Percentiles rank a stretch among this genome's conserved stretches.
Evolutionary conservation across 2,113 vertebrate genomes (phyloP).

Genomic region (Ia io): DNA sequence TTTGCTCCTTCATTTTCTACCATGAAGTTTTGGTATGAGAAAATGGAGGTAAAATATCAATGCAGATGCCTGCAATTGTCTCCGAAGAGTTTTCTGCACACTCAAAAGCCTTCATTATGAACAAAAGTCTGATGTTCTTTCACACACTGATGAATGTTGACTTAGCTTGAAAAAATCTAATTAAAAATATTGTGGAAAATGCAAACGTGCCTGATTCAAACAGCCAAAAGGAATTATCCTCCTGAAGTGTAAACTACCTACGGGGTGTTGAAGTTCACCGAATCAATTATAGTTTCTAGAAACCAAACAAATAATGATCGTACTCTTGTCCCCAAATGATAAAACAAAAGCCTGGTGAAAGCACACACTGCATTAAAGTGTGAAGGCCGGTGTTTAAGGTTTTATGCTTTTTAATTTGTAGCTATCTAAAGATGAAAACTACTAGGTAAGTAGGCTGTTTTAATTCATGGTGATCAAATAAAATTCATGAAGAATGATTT

Average conservation of each 20-base stretch:
- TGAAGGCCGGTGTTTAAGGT: background rate
- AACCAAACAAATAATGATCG: slow-evolving; percentile 21
- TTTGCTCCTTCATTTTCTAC: background rate
- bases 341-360: background rate
- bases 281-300: slow-evolving; percentile 46
- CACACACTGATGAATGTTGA: background rate
- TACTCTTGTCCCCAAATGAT: background rate
- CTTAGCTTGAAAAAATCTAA: slow-evolving; percentile 55
- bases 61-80: rapidly evolving
- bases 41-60: background rate
- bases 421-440: background rate
- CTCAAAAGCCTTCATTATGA: background rate
- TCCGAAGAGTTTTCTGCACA: background rate
- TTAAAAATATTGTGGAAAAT: slow-evolving; percentile 59
- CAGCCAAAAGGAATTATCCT: slow-evolving; percentile 33
- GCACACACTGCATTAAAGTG: background rate
- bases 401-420: background rate
- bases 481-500: background rate
- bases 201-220: slow-evolving; percentile 41
- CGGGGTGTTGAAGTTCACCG: background rate
- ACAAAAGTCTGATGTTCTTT: slow-evolving; percentile 27
- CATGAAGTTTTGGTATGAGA: background rate
- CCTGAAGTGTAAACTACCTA: slow-evolving; percentile 7
- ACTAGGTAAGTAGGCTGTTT: background rate
- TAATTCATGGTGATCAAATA: background rate